Evolutionary conservation across 2,888 invertebrate species (phyloP), one percentile per base, ranked within the genome.

Genomic region (Sphinx pinastri): DNA sequence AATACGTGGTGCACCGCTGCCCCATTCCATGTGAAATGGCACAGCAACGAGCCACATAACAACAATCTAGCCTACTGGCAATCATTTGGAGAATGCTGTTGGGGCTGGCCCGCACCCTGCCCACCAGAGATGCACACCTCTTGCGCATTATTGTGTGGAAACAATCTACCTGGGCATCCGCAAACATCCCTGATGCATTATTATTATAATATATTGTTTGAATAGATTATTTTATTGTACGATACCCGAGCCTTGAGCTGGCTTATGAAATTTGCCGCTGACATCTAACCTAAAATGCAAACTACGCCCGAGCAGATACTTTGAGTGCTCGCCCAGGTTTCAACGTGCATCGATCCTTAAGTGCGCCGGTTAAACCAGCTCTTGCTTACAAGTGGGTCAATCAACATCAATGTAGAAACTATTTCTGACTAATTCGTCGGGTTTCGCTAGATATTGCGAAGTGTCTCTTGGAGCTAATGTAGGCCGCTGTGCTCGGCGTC

Each of bases 381-480:
- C 47, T 47, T 19, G 47, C 63, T 19, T 47, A 49, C 63, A 63
- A 63, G 63, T 63, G 63, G 63, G 63, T 63, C 63, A 63, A 49
- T 63, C 63, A 63, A 63, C 63, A 63, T 63, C 63, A 63, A 63
- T 63, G 63, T 47, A 63, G 63, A 63, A 63, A 63, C 63, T 63
- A 63, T 63, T 63, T 63, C 49, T 16, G 49, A 63, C 49, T 49
- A 49, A 47, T 63, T 63, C 60, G 49, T n/a, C 63, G 47, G 63
- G 63, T 49, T 63, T 63, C 63, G 19, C 47, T 63, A 63, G 63
- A 63, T 63, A 63, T 63, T 63, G 63, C 63, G 16, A 47, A 60
- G 47, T 60, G 47, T 63, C 63, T 60, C 60, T 63, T 47, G 25
- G 10, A 51, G 19, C 60, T 60, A 49, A 63, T 63, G 49, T 63